Evolutionary conservation across 2,888 invertebrate species (phyloP).

Genomic region (Epsilonema sp.): DNA sequence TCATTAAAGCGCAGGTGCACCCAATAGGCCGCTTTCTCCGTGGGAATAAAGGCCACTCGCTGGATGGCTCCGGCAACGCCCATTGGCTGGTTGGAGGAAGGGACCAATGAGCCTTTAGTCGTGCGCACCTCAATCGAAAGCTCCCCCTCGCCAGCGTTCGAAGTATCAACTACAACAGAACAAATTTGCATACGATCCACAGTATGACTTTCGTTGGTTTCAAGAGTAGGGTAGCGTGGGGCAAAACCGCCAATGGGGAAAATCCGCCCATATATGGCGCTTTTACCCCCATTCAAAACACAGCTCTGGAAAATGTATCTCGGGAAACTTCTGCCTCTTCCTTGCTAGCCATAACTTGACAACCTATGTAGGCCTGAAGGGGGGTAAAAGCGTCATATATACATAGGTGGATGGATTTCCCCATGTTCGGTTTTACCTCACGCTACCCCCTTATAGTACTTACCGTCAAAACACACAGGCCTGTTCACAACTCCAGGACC

Average conservation of each 20-base stretch:
- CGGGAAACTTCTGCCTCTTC: too few species aligned
- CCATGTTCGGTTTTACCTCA: too few species aligned
- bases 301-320: too few species aligned
- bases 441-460: too few species aligned
- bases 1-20: conserved; percentile 86
- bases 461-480: conserved; percentile 31
- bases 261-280: too few species aligned
- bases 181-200: not conserved
- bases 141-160: conserved; percentile 74
- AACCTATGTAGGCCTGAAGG: too few species aligned
- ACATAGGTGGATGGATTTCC: too few species aligned
- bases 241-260: too few species aligned
- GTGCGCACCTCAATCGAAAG: conserved; percentile 21
- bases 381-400: too few species aligned
- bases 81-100: conserved; percentile 34
- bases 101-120: not conserved
- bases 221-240: too few species aligned
- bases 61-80: conserved; percentile 45
- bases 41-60: conserved; percentile 41
- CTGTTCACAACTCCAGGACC: conserved; percentile 27
- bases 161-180: conserved; percentile 58
- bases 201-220: conserved; percentile 1
- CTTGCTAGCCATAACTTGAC: too few species aligned
- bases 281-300: too few species aligned
- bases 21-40: conserved; percentile 66